Base-by-base conservation (phyloP, 2,797 vertebrate species). In the Erethizon dorsatum region DNA sequence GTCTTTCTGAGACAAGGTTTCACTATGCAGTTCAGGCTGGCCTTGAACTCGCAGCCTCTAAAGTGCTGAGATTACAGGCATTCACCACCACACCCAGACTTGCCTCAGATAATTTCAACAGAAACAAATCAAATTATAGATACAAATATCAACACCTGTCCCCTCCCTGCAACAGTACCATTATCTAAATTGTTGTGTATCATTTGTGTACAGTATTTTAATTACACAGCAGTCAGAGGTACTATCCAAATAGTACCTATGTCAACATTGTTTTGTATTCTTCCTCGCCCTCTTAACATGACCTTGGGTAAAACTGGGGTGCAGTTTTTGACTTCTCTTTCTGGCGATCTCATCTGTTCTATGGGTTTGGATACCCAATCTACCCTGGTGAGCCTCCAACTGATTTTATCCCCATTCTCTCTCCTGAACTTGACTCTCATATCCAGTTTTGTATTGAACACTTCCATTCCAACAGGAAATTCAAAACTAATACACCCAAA, bases 41-140 rank as follows among this genome's bases (percentile, higher is more conserved):
- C 10, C 17, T 56, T 15, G 56, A 56, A 56, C 56, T 18, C 6
- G 1, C 56, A 20, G 4, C n/a, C 33, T n/a, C 17, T 17, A 69
- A 15, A 37, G n/a, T 47, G 41, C 24, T 22, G 15, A 5, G 41
- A 75, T 47, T 75, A 47, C 2, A 75, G 41, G 12, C 15, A 5
- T 22, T 20, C 9, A 71, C n/a, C n/a, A 41, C n/a, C 67, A 65
- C n/a, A 71, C 69, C 20, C 69, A 41, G 37, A 41, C 18, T 41
- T 71, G 69, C 37, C 11, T 71, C 69, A 24, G 37, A 37, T 71
- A 71, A 71, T 41, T 41, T 41, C 22, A 71, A 41, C 37, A 41
- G 88, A 83, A 56, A 79, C 56, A 10, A 91, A 88, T 84, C 31
- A 88, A 61, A 31, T 61, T 88, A 88, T 6, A 78, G 24, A 78